Percentiles rank a stretch among this genome's conserved stretches.
phyloP scores from a whole-genome alignment of 2,113 vertebrate genomes.

The Leptobrachium ailaonicum region DNA sequence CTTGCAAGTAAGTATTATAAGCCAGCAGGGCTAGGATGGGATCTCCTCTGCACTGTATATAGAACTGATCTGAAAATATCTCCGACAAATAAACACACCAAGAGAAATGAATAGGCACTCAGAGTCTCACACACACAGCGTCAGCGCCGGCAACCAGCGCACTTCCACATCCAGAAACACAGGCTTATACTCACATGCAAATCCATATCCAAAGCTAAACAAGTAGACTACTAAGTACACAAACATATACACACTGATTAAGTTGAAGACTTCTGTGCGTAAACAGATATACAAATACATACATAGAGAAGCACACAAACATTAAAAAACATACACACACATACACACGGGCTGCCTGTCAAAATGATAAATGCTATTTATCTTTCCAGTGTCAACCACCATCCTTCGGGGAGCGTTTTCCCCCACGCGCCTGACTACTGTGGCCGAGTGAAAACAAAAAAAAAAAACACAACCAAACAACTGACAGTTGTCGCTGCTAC shows the following conservation, averaged over 20 bases:
- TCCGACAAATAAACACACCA: conserved; percentile 33
- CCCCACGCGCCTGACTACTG: not conserved
- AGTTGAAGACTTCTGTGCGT: conserved; percentile 10
- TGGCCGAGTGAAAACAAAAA: not conserved
- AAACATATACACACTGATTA: conserved; percentile 9
- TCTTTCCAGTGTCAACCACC: conserved; percentile 44
- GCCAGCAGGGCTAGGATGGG: no score
- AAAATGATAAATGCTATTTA: conserved; percentile 44
- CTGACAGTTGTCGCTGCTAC: no score
- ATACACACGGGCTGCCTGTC: conserved; percentile 25
- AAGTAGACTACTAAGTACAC: not conserved
- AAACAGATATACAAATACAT: conserved; percentile 35
- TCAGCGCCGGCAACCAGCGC: no score
- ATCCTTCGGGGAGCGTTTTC: conserved; percentile 22
- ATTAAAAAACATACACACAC: conserved; percentile 27
- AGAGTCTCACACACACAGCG: not conserved
- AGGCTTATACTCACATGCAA: conserved; percentile 16
- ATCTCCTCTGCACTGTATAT: no score
- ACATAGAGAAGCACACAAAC: conserved; percentile 8
- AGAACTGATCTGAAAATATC: conserved; percentile 25
- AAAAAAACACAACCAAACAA: no score
- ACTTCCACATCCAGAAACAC: conserved; percentile 24
- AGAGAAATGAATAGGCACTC: conserved; percentile 27
- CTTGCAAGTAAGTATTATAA: no score
- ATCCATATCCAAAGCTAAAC: not conserved